Percentiles rank a stretch among this genome's conserved stretches.
Evolutionary conservation across 23 tunicate genomes (phyloP).

Genomic region (Ciona savignyi): DNA sequence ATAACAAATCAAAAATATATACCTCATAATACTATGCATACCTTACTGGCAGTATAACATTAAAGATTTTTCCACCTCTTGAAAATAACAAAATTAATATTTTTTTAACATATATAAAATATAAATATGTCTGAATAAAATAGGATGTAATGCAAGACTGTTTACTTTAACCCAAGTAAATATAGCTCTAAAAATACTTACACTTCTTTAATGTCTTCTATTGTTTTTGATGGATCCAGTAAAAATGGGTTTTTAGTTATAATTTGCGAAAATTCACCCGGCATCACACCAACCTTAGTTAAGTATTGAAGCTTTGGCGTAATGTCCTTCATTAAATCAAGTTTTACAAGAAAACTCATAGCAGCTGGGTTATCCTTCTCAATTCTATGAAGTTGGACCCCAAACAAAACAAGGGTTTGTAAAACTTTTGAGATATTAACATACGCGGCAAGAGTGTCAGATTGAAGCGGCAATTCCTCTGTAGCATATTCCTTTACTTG

Average conservation of each 20-base stretch:
- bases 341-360: conserved; percentile 28
- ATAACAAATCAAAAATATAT: too few relatives aligned
- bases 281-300: conserved; percentile 14
- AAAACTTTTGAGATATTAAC: conserved; percentile 26
- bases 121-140: too few relatives aligned
- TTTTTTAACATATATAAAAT: too few relatives aligned
- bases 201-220: conserved; percentile 48
- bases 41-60: too few relatives aligned
- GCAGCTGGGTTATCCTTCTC: conserved; percentile 32
- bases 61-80: too few relatives aligned
- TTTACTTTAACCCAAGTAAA: too few relatives aligned
- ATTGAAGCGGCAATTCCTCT: background rate
- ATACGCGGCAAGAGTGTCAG: background rate
- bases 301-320: conserved; percentile 57
- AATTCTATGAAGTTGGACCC: conserved; percentile 49
- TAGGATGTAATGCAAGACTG: too few relatives aligned
- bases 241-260: conserved; percentile 51
- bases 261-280: conserved; percentile 40
- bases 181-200: conserved; percentile 7
- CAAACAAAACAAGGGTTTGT: conserved; percentile 45
- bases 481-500: background rate
- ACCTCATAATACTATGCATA: too few relatives aligned
- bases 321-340: conserved; percentile 45
- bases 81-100: too few relatives aligned
- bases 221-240: conserved; percentile 31